phyloP scores from a whole-genome alignment of 2,113 vertebrate genomes.

The Passerina amoena region DNA sequence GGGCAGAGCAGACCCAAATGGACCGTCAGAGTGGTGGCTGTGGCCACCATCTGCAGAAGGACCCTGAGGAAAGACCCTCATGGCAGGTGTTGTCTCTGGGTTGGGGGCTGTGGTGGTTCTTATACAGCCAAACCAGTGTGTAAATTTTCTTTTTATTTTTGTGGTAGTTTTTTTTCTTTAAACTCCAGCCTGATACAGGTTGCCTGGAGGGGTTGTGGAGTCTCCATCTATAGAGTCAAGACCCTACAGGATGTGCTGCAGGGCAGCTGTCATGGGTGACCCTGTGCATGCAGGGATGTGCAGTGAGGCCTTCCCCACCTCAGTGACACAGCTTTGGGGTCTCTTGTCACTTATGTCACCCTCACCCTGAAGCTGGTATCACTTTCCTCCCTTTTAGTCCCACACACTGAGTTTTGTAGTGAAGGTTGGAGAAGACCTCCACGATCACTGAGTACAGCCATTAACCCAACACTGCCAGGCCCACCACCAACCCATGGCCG shows the following conservation, averaged over 20 bases:
- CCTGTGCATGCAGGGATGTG: neutral
- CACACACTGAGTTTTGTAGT: neutral
- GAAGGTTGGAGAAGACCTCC: neutral
- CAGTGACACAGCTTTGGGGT: fast-evolving
- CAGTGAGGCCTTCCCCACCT: neutral
- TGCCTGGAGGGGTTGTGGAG: neutral
- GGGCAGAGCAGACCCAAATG: neutral
- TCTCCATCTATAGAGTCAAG: neutral
- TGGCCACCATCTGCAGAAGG: neutral
- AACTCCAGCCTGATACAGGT: neutral
- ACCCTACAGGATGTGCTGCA: fast-evolving
- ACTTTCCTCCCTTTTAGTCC: neutral
- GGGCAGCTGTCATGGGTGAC: neutral
- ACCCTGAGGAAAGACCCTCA: neutral
- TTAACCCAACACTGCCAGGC: neutral
- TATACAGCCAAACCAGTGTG: neutral
- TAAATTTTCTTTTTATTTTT: neutral
- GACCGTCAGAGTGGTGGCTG: too few species aligned
- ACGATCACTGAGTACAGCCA: neutral
- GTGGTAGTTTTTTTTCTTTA: neutral
- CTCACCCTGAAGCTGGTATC: neutral
- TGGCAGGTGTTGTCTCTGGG: neutral
- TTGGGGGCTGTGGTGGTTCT: neutral
- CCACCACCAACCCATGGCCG: too few species aligned
- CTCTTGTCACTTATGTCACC: neutral